These are phyloP conservation scores for Andrena marginata DNA, from an alignment of 2,888 invertebrate species.

Conservation along the genomic window DNA sequence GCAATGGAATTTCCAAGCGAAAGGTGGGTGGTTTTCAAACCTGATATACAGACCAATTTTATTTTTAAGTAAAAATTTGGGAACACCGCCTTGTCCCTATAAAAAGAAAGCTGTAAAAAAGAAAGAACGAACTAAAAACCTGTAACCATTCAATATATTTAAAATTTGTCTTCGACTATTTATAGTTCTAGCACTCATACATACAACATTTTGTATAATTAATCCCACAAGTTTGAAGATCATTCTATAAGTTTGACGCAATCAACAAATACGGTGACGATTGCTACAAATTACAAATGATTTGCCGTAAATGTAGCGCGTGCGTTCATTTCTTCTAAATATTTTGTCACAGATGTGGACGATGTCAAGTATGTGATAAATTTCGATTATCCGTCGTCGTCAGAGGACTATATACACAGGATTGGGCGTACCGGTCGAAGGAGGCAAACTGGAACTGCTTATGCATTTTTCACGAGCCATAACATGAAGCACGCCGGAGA, in stretches of 20 bases:
- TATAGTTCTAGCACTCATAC: slow-evolving; percentile 8
- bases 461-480: slow-evolving; percentile 96
- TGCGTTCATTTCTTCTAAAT: slow-evolving; percentile 11
- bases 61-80: slow-evolving; percentile 48
- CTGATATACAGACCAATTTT: slow-evolving; percentile 66
- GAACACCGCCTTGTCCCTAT: slow-evolving; percentile 9
- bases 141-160: slow-evolving; percentile 28
- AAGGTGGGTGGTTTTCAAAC: slow-evolving; percentile 80
- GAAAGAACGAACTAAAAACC: neutral
- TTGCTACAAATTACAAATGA: slow-evolving; percentile 19
- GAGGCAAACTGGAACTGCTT: slow-evolving; percentile 95
- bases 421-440: slow-evolving; percentile 97
- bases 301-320: neutral
- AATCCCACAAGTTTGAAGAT: slow-evolving; percentile 56
- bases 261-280: slow-evolving; percentile 33
- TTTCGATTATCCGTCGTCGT: slow-evolving; percentile 97
- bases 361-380: slow-evolving; percentile 98
- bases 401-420: slow-evolving; percentile 97
- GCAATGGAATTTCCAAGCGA: slow-evolving; percentile 75
- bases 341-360: slow-evolving; percentile 92
- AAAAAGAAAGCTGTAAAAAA: slow-evolving; percentile 1
- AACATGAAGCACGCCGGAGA: slow-evolving; percentile 96
- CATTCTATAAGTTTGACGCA: slow-evolving; percentile 51
- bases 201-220: slow-evolving; percentile 25
- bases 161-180: slow-evolving; percentile 16